Conservation (phyloP, 2,888 invertebrate genomes). For the Morpho helenor region DNA sequence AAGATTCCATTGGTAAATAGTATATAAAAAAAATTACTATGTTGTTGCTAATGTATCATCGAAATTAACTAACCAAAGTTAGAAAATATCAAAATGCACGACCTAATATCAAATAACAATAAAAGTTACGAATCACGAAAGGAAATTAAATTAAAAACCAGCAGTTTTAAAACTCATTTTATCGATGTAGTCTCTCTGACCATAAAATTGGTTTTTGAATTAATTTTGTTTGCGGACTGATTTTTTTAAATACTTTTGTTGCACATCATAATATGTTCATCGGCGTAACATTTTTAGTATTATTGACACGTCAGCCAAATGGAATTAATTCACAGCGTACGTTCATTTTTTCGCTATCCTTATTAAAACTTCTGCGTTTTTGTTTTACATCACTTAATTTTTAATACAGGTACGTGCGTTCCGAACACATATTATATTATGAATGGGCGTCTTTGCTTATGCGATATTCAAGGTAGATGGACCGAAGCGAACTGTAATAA, state of each 20-base stretch:
- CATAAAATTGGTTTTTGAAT: slow-evolving; percentile 39
- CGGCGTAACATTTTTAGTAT: slow-evolving; percentile 43
- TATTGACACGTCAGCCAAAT: slow-evolving; percentile 39
- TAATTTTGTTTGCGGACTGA: slow-evolving; percentile 26
- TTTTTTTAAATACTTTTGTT: slow-evolving; percentile 27
- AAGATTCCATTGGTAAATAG: no score
- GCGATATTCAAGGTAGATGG: slow-evolving; percentile 52
- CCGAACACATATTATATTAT: slow-evolving; percentile 54
- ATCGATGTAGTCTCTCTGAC: slow-evolving; percentile 32
- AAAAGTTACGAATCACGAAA: neutral
- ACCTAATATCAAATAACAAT: neutral
- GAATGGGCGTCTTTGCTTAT: slow-evolving; percentile 52
- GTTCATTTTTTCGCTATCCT: slow-evolving; percentile 28
- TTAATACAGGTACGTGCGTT: slow-evolving; percentile 50
- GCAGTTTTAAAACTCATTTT: slow-evolving; percentile 34
- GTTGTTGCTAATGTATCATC: no score
- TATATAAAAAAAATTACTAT: no score
- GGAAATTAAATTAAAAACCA: slow-evolving; percentile 33
- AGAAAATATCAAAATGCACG: no score
- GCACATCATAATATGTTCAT: slow-evolving; percentile 45
- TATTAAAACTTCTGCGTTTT: neutral
- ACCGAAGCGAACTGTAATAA: slow-evolving; percentile 45
- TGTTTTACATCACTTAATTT: slow-evolving; percentile 8
- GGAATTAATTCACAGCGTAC: slow-evolving; percentile 41
- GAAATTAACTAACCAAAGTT: no score